A percentile compares a stretch with the other conserved stretches of the same genome.
phyloP scores from a whole-genome alignment of 2,113 vertebrate species.

The Jaculus jaculus region DNA sequence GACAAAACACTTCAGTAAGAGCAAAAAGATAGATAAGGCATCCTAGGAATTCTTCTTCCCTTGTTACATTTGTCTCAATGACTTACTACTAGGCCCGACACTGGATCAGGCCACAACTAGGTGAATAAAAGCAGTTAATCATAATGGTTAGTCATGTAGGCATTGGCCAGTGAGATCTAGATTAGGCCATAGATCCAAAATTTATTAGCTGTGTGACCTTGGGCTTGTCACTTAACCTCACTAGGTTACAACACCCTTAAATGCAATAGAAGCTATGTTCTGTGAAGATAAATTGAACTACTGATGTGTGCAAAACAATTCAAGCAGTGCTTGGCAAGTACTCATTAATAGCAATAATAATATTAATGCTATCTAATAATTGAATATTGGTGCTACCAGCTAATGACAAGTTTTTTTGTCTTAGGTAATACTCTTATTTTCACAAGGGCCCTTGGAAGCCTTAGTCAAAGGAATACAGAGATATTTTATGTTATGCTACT shows the following conservation, averaged over 20 bases:
- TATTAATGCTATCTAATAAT: constrained; percentile 36
- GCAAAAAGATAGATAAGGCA: not conserved
- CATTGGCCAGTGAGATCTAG: not conserved
- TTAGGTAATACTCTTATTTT: constrained; percentile 46
- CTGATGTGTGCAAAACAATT: constrained; percentile 24
- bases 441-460: not conserved
- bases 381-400: not conserved
- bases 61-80: constrained; percentile 3
- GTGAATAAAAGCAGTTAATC: not conserved
- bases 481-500: not conserved
- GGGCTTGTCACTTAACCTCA: not conserved
- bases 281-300: constrained; percentile 17
- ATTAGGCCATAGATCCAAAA: not conserved
- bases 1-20: constrained; percentile 41
- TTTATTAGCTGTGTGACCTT: not conserved
- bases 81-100: not conserved
- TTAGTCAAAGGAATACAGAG: not conserved
- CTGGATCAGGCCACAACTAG: not conserved
- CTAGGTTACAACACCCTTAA: not conserved
- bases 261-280: not conserved
- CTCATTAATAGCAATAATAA: constrained; percentile 10
- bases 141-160: not conserved
- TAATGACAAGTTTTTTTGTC: constrained; percentile 28
- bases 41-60: not conserved
- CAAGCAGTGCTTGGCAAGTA: not conserved